Evolutionary conservation across 2,888 invertebrate genomes (phyloP).

Genomic region (Parascotia fuliginaria): DNA sequence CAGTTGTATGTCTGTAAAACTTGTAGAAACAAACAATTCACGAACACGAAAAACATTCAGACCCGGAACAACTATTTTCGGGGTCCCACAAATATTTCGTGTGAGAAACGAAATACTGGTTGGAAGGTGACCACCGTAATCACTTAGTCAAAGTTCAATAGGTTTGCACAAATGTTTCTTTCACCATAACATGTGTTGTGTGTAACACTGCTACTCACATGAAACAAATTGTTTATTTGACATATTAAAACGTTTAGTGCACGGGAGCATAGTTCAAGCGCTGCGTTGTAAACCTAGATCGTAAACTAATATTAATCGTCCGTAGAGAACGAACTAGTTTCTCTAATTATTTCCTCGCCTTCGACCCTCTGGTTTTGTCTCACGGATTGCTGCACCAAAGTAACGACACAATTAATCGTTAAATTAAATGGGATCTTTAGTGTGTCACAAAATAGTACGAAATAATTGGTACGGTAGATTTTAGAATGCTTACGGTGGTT

Average conservation of each 20-base stretch:
- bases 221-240: too few relatives aligned
- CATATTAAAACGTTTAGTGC: constrained; percentile 41
- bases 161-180: too few relatives aligned
- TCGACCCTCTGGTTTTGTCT: constrained; percentile 68
- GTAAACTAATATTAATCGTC: constrained; percentile 76
- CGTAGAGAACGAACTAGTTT: constrained; percentile 68
- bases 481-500: constrained; percentile 3
- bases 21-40: too few relatives aligned
- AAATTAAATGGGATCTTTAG: constrained; percentile 51
- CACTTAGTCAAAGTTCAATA: too few relatives aligned
- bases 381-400: constrained; percentile 58
- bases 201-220: too few relatives aligned
- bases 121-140: too few relatives aligned
- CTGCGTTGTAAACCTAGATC: constrained; percentile 60
- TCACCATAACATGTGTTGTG: too few relatives aligned
- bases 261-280: constrained; percentile 58
- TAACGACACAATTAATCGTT: constrained; percentile 60
- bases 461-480: constrained; percentile 23
- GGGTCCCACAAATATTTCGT: too few relatives aligned
- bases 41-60: too few relatives aligned
- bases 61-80: too few relatives aligned
- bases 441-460: constrained; percentile 31
- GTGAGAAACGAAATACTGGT: too few relatives aligned
- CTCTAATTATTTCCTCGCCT: constrained; percentile 75
- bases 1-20: too few relatives aligned